phyloP scores from a whole-genome alignment of 2,888 invertebrate species.

The Maniola hyperantus region DNA sequence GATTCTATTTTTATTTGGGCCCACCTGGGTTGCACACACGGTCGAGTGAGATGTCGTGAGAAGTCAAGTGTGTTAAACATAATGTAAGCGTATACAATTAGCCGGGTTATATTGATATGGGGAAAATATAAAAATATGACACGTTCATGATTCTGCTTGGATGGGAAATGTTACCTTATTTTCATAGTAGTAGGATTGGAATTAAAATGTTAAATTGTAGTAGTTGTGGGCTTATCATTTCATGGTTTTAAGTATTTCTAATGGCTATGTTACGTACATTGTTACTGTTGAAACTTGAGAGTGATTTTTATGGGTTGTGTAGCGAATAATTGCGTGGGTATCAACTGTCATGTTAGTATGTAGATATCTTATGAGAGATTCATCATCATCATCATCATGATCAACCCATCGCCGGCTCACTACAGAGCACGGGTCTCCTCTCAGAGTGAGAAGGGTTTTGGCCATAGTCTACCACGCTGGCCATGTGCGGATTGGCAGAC shows the following conservation, averaged over 20 bases:
- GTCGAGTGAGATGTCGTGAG: constrained; percentile 35
- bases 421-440: too few relatives aligned
- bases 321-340: constrained; percentile 8
- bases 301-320: constrained; percentile 3
- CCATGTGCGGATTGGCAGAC: too few relatives aligned
- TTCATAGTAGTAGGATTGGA: neutral
- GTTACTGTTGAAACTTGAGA: neutral
- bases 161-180: neutral
- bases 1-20: constrained; percentile 64
- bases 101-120: constrained; percentile 30
- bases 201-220: neutral
- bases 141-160: neutral
- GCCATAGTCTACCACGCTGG: too few relatives aligned
- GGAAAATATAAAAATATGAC: constrained; percentile 26
- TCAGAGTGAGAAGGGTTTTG: too few relatives aligned
- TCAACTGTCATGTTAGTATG: neutral
- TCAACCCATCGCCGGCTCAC: too few relatives aligned
- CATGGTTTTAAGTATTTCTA: constrained; percentile 12
- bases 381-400: too few relatives aligned
- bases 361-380: constrained; percentile 6
- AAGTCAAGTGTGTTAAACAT: constrained; percentile 23
- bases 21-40: constrained; percentile 53
- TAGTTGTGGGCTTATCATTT: neutral
- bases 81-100: constrained; percentile 21
- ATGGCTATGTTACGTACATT: constrained; percentile 17